Conservation (phyloP, 23 tunicate species). For the Halocynthia aurantium region DNA sequence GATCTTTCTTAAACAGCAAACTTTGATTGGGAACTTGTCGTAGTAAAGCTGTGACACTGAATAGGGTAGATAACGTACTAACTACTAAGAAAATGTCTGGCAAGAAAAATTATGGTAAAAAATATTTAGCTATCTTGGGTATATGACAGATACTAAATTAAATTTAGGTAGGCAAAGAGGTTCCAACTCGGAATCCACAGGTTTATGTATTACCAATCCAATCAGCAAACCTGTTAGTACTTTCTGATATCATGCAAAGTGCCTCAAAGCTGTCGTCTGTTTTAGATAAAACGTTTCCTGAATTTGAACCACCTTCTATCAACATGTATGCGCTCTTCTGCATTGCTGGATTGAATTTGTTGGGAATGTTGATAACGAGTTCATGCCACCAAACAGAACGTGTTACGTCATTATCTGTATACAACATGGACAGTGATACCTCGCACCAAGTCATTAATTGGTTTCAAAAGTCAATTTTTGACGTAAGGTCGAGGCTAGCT, state of each 20-base stretch:
- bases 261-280: conserved; percentile 20
- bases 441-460: no score
- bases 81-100: no score
- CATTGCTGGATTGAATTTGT: conserved; percentile 19
- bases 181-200: no score
- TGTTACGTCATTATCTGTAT: conserved; percentile 26
- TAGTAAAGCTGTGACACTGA: conserved; percentile 19
- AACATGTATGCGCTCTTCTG: conserved; percentile 29
- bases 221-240: conserved; percentile 16
- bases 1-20: conserved; percentile 18
- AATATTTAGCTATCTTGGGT: no score
- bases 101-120: no score
- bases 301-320: conserved; percentile 31
- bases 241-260: conserved; percentile 8
- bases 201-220: no score
- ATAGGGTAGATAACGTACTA: no score
- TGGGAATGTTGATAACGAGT: conserved; percentile 19
- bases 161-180: no score
- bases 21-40: conserved; percentile 43
- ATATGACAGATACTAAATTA: no score
- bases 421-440: no score
- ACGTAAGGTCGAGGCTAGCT: no score
- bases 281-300: background rate
- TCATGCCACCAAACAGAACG: conserved; percentile 46
- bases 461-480: no score